Conservation (phyloP, 1,140 invertebrate species). For the Drosophila chauvacae region DNA sequence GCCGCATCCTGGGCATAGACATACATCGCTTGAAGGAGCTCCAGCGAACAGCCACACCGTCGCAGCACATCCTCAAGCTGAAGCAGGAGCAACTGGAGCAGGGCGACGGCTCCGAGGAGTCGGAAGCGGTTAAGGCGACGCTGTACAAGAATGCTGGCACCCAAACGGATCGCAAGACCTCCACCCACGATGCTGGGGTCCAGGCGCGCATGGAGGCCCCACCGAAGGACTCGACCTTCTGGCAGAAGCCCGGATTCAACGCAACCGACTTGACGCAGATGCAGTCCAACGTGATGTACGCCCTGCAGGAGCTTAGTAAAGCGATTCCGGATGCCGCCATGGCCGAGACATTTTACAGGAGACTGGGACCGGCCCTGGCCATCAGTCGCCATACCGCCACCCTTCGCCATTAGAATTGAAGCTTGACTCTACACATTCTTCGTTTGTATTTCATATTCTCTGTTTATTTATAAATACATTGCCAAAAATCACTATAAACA, state of each 20-base stretch:
- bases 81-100: conserved; percentile 11
- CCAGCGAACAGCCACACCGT: conserved; percentile 26
- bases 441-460: not conserved
- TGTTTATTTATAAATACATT: conserved; percentile 25
- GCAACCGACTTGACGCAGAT: conserved; percentile 30
- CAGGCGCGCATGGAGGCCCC: conserved; percentile 9
- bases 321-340: conserved; percentile 7
- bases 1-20: conserved; percentile 51
- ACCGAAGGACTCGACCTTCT: conserved; percentile 6
- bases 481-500: conserved; percentile 7
- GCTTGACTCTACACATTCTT: too few species aligned
- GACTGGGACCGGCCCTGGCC: conserved; percentile 25
- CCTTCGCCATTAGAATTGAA: not conserved
- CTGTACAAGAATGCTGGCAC: conserved; percentile 36
- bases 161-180: conserved; percentile 27
- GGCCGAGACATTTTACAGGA: conserved; percentile 33
- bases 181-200: conserved; percentile 12
- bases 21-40: conserved; percentile 41
- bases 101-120: conserved; percentile 19
- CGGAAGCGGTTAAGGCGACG: not conserved
- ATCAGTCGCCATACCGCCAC: conserved; percentile 6
- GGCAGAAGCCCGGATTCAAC: conserved; percentile 34
- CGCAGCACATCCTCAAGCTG: conserved; percentile 44
- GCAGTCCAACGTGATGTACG: conserved; percentile 49
- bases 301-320: conserved; percentile 39